These are phyloP conservation scores for Tauraco erythrolophus DNA, from an alignment of 2,113 vertebrate species.

Conservation along the genomic window DNA sequence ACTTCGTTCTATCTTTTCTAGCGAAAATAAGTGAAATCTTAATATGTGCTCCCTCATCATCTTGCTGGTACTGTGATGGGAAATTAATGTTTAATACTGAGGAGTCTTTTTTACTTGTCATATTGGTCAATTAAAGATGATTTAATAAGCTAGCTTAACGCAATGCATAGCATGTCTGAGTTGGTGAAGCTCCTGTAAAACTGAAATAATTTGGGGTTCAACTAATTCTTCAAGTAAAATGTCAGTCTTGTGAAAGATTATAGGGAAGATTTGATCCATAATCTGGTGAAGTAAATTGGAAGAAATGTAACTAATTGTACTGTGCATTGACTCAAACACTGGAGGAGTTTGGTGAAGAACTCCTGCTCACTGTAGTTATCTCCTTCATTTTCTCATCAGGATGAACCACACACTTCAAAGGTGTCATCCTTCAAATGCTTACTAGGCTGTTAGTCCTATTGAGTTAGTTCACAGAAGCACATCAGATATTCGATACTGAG, in stretches of 20 bases:
- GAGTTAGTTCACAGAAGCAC: background rate
- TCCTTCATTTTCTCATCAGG: background rate
- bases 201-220: background rate
- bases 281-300: background rate
- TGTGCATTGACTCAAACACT: background rate
- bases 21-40: background rate
- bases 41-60: background rate
- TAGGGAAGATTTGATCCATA: background rate
- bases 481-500: rapidly evolving
- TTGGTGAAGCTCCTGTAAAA: background rate
- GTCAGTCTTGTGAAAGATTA: background rate
- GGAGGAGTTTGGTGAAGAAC: background rate
- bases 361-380: background rate
- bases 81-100: background rate
- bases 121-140: background rate
- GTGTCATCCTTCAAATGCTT: background rate
- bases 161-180: background rate
- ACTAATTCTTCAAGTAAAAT: background rate
- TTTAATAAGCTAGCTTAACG: background rate
- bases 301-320: background rate
- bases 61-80: background rate
- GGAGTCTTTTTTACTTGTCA: background rate
- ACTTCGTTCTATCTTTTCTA: background rate
- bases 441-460: background rate
- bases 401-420: background rate